Evolutionary conservation across 2,797 vertebrate species (phyloP).

Genomic region (Melanotaenia nigrans): DNA sequence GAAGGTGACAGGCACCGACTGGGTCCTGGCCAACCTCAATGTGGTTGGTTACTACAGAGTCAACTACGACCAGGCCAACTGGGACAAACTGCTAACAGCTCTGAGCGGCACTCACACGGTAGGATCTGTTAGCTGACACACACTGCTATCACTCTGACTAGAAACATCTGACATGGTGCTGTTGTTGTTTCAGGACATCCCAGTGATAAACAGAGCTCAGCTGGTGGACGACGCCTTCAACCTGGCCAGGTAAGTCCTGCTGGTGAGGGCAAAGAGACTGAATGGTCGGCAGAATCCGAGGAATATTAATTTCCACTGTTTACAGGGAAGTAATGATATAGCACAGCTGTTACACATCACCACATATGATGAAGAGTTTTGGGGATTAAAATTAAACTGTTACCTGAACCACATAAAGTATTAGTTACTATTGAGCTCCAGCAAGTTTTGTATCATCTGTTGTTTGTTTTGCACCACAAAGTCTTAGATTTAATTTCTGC

Average conservation of each 20-base stretch:
- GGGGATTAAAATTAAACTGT: background rate
- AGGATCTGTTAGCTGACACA: constrained; percentile 22
- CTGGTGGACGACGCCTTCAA: constrained; percentile 92
- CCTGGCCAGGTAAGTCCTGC: constrained; percentile 88
- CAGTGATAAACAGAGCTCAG: constrained; percentile 91
- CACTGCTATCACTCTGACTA: accelerated
- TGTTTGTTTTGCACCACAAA: background rate
- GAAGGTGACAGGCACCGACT: background rate
- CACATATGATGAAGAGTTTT: background rate
- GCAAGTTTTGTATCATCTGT: too few species aligned
- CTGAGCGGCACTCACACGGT: constrained; percentile 62
- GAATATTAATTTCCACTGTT: too few species aligned
- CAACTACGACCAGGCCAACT: constrained; percentile 90
- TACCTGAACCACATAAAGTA: too few species aligned
- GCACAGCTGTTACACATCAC: background rate
- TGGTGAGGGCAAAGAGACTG: background rate
- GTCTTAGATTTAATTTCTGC: background rate
- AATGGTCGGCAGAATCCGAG: background rate
- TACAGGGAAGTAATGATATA: too few species aligned
- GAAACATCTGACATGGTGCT: background rate
- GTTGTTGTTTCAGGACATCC: constrained; percentile 78
- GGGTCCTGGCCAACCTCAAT: constrained; percentile 88
- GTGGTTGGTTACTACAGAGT: constrained; percentile 91
- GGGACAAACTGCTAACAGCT: constrained; percentile 77
- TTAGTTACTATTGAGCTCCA: too few species aligned